Base-by-base conservation (phyloP, 2,888 invertebrate species). In the Agonum fuliginosum region DNA sequence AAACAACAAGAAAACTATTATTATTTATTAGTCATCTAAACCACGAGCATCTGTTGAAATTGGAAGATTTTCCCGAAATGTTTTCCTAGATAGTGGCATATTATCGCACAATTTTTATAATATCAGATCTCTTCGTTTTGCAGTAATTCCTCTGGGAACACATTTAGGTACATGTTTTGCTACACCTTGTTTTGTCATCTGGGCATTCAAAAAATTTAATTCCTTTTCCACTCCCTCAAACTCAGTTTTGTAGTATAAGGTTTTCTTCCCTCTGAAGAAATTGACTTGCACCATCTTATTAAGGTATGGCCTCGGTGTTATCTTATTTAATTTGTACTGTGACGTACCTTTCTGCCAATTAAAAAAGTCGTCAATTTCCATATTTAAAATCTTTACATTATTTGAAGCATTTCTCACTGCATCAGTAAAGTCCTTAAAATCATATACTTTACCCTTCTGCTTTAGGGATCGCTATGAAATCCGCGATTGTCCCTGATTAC, bases 341-440 rank as follows among this genome's bases (percentile, higher is more conserved):
- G 82, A 82, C 12, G 73, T 22, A 79, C 79, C 80, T 73, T 82
- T 81, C 72, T 80, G 78, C 79, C 78, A 81, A 51, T 79, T 34
- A 62, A 62, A 79, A 80, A 82, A 81, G 78, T 81, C 79, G 4
- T 20, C 17, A 67, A 78, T 46, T 17, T 34, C 74, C 82, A 83
- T 81, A 67, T 78, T 78, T 58, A 62, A 65, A 41, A 79, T 67
- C 12, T 67, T 27, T n/a, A 78, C 78, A 80, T 80, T 79, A 77
- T 67, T 79, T 75, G 27, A 82, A 80, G n/a, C 80, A 78, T 30
- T 74, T 71, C n/a, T n/a, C n/a, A n/a, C n/a, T n/a, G n/a, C n/a
- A n/a, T n/a, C n/a, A n/a, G 20, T 34, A 78, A 80, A 82, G 48
- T 81, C 81, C 54, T 48, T 12, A 78, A 81, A 81, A 69, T 80